Evolutionary conservation across 2,797 vertebrate genomes (phyloP), one percentile per base, ranked within the genome.

Genomic region (Lagorchestes hirsutus): DNA sequence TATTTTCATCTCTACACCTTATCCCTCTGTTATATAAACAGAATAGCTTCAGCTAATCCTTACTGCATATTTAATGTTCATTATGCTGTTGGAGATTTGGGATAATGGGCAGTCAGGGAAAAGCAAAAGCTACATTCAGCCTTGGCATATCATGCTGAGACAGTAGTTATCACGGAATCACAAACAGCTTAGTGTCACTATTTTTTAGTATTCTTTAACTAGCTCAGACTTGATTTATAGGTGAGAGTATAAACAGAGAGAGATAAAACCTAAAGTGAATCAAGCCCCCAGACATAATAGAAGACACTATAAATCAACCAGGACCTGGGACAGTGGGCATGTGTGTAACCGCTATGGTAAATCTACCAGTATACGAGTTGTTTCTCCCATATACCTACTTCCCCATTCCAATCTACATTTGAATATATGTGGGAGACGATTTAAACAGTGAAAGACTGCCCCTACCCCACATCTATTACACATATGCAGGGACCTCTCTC

Each of bases 61-160:
- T 40, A 82, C n/a, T 82, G n/a, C 67, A 82, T 82, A 82, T 82
- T 82, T 82, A 82, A 40, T 82, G 67, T 82, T 82, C n/a, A 82
- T 82, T n/a, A 46, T 40, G n/a, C n/a, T 82, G n/a, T 46, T 46
- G 67, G 18, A 82, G 67, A 82, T 82, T 82, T 82, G n/a, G 67
- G 16, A 82, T 82, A 82, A 82, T 82, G 67, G 67, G n/a, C n/a
- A 82, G n/a, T 46, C 46, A 82, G 67, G n/a, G 67, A 82, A 82
- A 82, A 82, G 34, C n/a, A 24, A 82, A 82, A 82, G n/a, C 67
- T 82, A 46, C 40, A 8, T 46, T n/a, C 6, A 82, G n/a, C 11
- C 67, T 46, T 8, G 46, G n/a, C 18, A 46, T 24, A 46, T 82
- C n/a, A 74, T 74, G 67, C 67, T 46, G n/a, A 82, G 67, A 82